phyloP scores from a whole-genome alignment of 2,888 invertebrate species.

The Melinaea menophilus region DNA sequence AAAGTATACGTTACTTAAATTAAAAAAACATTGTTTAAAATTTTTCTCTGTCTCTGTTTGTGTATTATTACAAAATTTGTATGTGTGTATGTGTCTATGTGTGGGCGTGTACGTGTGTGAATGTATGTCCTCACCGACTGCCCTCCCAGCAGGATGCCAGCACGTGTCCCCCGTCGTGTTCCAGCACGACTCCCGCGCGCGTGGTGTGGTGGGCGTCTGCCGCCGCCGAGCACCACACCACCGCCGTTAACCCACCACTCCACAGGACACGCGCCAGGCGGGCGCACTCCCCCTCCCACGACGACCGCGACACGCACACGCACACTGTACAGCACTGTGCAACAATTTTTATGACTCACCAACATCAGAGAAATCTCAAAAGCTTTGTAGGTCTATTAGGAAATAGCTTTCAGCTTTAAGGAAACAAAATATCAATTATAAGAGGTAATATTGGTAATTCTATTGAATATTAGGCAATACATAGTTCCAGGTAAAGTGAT shows the following conservation, averaged over 20 bases:
- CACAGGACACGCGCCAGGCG: conserved; percentile 78
- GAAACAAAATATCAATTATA: no score
- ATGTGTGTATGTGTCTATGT: no score
- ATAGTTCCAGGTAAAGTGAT: no score
- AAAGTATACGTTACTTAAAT: no score
- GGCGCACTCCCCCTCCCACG: conserved; percentile 38
- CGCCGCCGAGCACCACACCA: conserved; percentile 32
- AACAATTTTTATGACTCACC: neutral
- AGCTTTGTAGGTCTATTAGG: no score
- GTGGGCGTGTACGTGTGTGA: no score
- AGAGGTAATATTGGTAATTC: neutral
- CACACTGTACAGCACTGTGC: conserved; percentile 48
- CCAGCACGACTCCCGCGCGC: conserved; percentile 42
- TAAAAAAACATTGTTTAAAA: no score
- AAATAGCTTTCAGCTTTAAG: no score
- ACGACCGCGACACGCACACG: conserved; percentile 47
- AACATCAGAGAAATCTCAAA: no score
- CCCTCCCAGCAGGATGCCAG: conserved; percentile 44
- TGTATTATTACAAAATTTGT: no score
- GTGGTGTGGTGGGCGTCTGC: conserved; percentile 47
- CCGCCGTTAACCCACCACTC: conserved; percentile 79
- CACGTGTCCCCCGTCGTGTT: conserved; percentile 43
- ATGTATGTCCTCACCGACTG: conserved; percentile 29
- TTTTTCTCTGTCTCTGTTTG: no score
- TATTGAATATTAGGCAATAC: neutral